These are phyloP conservation scores for Neotoxoptera formosana DNA, from an alignment of 1,140 invertebrate species.

Conservation along the genomic window DNA sequence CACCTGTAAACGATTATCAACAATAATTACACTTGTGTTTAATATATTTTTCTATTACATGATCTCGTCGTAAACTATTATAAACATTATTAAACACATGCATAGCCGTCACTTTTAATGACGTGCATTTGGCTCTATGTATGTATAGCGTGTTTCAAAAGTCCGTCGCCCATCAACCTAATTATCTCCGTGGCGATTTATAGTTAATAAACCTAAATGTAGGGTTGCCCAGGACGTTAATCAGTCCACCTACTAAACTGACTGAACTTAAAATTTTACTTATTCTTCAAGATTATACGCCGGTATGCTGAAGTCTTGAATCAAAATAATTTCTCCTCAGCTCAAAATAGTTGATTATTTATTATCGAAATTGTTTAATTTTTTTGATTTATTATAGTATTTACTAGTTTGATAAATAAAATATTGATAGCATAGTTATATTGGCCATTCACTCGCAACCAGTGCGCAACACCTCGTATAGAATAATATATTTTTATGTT, in stretches of 20 bases:
- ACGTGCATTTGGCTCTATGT: not conserved
- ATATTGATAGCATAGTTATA: no score
- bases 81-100: not conserved
- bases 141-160: not conserved
- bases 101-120: not conserved
- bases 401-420: no score
- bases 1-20: constrained; percentile 36
- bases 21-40: not conserved
- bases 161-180: not conserved
- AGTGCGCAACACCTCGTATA: no score
- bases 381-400: no score
- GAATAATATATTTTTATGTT: no score
- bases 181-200: not conserved
- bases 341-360: not conserved
- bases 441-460: no score
- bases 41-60: not conserved
- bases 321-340: not conserved
- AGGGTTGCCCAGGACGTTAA: not conserved
- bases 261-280: not conserved
- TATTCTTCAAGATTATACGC: not conserved
- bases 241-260: not conserved
- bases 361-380: no score
- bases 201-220: not conserved
- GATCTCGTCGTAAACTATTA: not conserved
- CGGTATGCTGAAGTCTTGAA: not conserved